Conservation (phyloP, 1,140 invertebrate species). For the Colletes latitarsis region DNA sequence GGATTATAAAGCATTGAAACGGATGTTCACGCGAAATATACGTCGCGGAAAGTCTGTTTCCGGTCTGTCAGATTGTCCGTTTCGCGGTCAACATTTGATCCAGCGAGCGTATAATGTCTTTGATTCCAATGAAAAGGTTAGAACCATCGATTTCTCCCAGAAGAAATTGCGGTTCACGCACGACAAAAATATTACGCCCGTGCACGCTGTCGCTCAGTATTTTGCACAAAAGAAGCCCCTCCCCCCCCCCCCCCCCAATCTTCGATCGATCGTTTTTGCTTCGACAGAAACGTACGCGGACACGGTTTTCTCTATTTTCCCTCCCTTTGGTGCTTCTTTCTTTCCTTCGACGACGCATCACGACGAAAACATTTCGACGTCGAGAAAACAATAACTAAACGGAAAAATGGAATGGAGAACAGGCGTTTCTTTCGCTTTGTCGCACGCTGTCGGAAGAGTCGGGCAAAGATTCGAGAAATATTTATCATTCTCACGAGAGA, state of each 20-base stretch:
- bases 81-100: neutral
- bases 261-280: conserved; percentile 1
- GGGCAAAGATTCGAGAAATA: too few species aligned
- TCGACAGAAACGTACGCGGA: neutral
- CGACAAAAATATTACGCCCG: neutral
- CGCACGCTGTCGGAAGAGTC: too few species aligned
- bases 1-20: conserved; percentile 9
- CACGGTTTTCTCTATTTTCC: neutral
- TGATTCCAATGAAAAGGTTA: neutral
- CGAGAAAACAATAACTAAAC: neutral
- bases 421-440: too few species aligned
- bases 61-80: conserved; percentile 24
- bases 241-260: too few species aligned
- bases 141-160: neutral
- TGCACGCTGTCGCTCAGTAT: neutral
- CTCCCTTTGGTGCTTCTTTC: neutral
- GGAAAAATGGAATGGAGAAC: neutral
- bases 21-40: neutral
- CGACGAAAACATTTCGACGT: neutral
- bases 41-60: conserved; percentile 6
- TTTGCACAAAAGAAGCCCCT: neutral
- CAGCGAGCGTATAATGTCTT: neutral
- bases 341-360: too few species aligned
- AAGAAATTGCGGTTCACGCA: neutral
- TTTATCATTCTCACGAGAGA: too few species aligned